Evolutionary conservation across 2,113 vertebrate species (phyloP).

Genomic region (Myrmophylax atrothorax): DNA sequence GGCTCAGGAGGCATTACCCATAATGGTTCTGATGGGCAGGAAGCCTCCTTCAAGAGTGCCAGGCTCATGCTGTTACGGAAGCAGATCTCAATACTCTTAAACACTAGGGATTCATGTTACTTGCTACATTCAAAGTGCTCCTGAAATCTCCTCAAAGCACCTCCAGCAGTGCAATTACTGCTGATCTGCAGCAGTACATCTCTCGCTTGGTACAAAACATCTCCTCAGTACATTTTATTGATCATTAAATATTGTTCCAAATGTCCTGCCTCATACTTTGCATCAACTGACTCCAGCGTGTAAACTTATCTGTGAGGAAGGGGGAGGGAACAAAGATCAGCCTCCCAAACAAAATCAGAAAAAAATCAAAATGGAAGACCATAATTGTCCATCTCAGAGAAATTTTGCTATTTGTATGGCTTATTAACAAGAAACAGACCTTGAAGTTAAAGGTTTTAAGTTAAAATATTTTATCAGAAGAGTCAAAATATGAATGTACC

Average conservation of each 20-base stretch:
- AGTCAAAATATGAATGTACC: neutral
- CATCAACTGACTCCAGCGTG: neutral
- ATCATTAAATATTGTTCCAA: neutral
- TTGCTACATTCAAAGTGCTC: neutral
- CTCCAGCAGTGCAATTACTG: neutral
- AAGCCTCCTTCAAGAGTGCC: neutral
- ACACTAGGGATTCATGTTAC: neutral
- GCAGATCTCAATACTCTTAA: neutral
- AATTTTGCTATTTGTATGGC: neutral
- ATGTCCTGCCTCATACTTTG: neutral
- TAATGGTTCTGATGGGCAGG: neutral
- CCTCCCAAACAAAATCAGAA: neutral
- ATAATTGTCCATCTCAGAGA: neutral
- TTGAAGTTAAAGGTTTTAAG: neutral
- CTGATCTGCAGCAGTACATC: neutral
- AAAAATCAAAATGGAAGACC: neutral
- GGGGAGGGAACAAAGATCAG: neutral
- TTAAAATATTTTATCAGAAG: neutral
- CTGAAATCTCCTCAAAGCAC: neutral
- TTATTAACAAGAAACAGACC: neutral
- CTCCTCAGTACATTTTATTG: neutral
- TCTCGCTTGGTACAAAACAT: neutral
- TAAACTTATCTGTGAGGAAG: neutral
- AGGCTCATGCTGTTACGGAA: neutral
- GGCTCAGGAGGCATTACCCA: neutral